These are phyloP conservation scores for Panthera leo DNA, from an alignment of 2,113 vertebrate species.

Conservation along the genomic window DNA sequence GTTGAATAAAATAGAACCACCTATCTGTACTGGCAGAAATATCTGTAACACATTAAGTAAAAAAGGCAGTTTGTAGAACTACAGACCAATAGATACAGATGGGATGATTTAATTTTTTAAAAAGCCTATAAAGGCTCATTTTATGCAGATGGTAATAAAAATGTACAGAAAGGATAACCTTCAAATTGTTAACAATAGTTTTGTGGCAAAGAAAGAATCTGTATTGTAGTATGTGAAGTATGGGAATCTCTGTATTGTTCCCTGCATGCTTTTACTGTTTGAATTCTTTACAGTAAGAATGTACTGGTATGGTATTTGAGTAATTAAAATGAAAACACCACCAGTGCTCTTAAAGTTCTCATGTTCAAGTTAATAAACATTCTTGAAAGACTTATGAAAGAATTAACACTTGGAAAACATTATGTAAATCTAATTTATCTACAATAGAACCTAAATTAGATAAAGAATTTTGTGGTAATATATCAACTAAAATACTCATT, in stretches of 20 bases:
- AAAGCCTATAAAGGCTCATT: not conserved
- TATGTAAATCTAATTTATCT: slow-evolving; percentile 9
- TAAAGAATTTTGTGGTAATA: not conserved
- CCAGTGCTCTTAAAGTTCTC: not conserved
- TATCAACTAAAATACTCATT: not conserved
- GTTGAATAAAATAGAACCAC: not conserved
- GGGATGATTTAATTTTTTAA: not conserved
- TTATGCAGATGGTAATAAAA: not conserved
- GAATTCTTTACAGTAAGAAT: not conserved
- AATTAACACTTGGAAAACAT: not conserved
- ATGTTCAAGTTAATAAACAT: not conserved
- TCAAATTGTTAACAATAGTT: not conserved
- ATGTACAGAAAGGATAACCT: not conserved
- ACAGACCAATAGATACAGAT: not conserved
- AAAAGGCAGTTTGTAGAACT: not conserved
- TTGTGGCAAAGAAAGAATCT: not conserved
- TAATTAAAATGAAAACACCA: slow-evolving; percentile 1
- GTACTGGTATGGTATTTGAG: not conserved
- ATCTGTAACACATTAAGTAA: not conserved
- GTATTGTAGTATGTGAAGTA: not conserved
- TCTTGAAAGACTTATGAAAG: slow-evolving; percentile 23
- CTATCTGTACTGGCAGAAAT: not conserved
- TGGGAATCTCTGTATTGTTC: not conserved
- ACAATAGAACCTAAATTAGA: not conserved
- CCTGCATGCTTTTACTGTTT: not conserved